Evolutionary conservation across 53 echinoderm and acorn worm species (phyloP), one percentile per base, ranked within the genome.

Genomic region (Paracentrotus lividus): DNA sequence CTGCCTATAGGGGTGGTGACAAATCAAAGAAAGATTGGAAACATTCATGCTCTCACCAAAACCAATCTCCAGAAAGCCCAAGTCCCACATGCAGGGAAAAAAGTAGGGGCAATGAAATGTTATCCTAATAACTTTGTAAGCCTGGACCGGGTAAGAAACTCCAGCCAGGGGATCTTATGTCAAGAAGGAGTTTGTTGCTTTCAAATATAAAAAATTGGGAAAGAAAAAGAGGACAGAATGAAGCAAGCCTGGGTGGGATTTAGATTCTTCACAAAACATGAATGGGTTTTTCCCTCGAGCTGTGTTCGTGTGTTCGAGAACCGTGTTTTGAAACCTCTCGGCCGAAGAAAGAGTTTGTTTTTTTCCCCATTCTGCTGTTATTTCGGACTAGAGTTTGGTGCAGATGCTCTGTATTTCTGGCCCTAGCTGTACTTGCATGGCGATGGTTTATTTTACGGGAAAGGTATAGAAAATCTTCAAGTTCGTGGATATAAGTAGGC

Each of bases 71-170:
- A 40, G 72, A 40, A 72, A 72, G 72, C 72, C 16, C 72, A 36
- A 40, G 36, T 72, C 42, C 38, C 18, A 6, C 18, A 9, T 38
- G 21, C 2, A 0, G 64, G 36, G 26, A 2, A 18, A 7, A 29
- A 29, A 51, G 85, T n/a, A 27, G 47, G 26, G 51, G 85, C 51
- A 51, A 49, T 85, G 85, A 85, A 85, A 85, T 85, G 85, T 85
- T 85, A 85, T 85, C 85, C 85, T 85, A 85, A 85, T 85, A 85
- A 85, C 85, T 85, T 85, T 85, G 85, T 85, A 85, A 85, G 51
- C 85, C 14, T 14, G 85, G 47, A 85, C 47, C 29, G 8, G 31
- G 49, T 36, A 31, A 51, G 85, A 51, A 36, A 38, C 72, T 38
- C 72, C 72, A 40, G 18, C 72, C 72, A 40, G 18, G 72, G 72